Evolutionary conservation across 2,113 vertebrate genomes (phyloP).

Genomic region (Gavia stellata): DNA sequence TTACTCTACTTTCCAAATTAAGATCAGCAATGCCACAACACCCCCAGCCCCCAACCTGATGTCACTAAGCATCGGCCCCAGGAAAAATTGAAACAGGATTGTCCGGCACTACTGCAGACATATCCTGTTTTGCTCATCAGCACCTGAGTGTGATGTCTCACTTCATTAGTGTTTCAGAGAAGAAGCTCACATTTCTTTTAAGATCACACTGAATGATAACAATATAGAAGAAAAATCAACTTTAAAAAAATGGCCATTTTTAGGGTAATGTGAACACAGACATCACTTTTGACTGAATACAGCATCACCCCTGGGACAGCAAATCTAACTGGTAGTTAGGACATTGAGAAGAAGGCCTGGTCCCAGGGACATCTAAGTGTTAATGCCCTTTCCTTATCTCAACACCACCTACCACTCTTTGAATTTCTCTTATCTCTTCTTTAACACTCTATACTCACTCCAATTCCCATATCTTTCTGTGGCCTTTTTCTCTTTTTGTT

Average conservation of each 20-base stretch:
- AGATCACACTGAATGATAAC: neutral
- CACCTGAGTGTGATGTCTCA: neutral
- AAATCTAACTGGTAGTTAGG: neutral
- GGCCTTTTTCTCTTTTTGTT: neutral
- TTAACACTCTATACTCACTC: neutral
- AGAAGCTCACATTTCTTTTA: neutral
- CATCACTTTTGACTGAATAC: neutral
- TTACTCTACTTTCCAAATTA: neutral
- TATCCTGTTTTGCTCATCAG: neutral
- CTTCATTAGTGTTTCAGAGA: neutral
- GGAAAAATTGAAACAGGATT: neutral
- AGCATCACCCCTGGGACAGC: neutral
- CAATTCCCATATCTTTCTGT: neutral
- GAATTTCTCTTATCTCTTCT: neutral
- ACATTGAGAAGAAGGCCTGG: neutral
- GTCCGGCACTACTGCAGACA: neutral
- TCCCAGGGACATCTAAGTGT: neutral
- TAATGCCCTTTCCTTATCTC: neutral
- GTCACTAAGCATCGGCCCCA: neutral
- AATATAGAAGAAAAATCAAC: neutral
- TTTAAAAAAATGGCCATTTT: fast-evolving
- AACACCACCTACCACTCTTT: neutral
- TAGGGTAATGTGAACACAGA: neutral
- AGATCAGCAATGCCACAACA: neutral
- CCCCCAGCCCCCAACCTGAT: neutral